Evolutionary conservation across 2,113 vertebrate genomes (phyloP).

Genomic region (Ardeotis arabs): DNA sequence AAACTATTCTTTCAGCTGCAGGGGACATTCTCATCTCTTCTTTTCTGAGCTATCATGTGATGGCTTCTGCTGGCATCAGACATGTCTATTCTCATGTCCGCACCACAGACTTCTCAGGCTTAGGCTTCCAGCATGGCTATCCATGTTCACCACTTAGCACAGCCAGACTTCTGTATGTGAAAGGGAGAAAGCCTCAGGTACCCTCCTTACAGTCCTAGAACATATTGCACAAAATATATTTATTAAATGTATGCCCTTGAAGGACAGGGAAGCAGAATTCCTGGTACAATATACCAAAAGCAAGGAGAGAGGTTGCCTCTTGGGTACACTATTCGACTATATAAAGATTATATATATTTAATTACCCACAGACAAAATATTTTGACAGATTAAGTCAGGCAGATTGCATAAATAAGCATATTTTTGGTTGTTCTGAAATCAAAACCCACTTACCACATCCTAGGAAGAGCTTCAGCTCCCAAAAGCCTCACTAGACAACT

Average conservation of each 20-base stretch:
- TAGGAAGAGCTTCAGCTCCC: background rate
- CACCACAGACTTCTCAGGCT: background rate
- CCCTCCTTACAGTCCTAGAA: background rate
- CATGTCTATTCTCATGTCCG: background rate
- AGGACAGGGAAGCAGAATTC: background rate
- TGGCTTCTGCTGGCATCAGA: background rate
- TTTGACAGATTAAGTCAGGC: background rate
- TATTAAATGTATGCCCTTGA: background rate
- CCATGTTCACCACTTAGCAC: background rate
- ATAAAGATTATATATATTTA: background rate
- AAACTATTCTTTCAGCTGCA: background rate
- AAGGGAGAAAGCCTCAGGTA: background rate
- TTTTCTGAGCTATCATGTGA: background rate
- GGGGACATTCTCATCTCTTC: background rate
- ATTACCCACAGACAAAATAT: background rate
- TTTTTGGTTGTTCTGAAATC: background rate
- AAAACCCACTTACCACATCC: background rate
- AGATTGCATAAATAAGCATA: background rate
- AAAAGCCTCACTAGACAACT: background rate
- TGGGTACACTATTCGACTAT: background rate
- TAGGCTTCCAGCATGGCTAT: background rate
- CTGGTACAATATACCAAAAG: background rate
- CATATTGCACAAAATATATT: background rate
- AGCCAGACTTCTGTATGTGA: background rate
- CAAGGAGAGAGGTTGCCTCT: background rate